phyloP scores from a whole-genome alignment of 2,797 vertebrate genomes.

The Simalia tracyae region DNA sequence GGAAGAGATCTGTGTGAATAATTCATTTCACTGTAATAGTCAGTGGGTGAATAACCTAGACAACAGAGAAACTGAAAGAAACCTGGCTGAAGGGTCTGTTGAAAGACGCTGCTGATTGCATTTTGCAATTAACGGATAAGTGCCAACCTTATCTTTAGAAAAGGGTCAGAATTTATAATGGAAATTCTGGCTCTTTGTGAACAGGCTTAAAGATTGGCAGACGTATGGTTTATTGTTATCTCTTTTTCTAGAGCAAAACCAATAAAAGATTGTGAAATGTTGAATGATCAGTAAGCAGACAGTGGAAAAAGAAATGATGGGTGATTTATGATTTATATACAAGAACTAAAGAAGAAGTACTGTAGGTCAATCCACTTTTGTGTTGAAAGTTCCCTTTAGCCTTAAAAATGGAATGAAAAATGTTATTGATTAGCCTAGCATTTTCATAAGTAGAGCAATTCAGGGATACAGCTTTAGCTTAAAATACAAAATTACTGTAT shows the following conservation, averaged over 20 bases:
- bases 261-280: background rate
- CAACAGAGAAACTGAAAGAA: background rate
- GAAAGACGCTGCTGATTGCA: background rate
- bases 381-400: background rate
- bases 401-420: background rate
- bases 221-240: background rate
- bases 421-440: background rate
- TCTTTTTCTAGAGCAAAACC: background rate
- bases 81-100: background rate
- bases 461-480: background rate
- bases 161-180: background rate
- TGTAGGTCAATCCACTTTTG: background rate
- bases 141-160: background rate
- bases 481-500: background rate
- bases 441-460: background rate
- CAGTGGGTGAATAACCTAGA: background rate
- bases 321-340: background rate
- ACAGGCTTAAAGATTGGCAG: conserved; percentile 25
- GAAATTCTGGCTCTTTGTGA: conserved; percentile 4
- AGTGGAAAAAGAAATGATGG: background rate
- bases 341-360: background rate
- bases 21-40: background rate
- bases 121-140: background rate
- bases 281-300: background rate
- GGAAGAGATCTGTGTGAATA: background rate